Evolutionary conservation across 2,113 vertebrate species (phyloP).

Genomic region (Poecile atricapillus): DNA sequence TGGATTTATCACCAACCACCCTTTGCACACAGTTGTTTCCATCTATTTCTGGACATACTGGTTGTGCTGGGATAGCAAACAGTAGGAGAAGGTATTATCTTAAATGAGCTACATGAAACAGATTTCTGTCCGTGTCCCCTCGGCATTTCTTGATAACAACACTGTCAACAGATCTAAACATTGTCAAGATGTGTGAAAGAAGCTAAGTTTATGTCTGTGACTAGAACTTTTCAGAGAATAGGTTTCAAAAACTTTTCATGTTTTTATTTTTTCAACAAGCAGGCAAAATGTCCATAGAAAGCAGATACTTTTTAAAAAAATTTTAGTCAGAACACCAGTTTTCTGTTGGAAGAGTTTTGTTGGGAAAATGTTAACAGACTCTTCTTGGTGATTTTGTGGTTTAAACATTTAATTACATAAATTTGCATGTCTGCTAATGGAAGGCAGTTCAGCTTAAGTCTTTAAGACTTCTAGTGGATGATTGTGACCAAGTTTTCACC

Average conservation of each 20-base stretch:
- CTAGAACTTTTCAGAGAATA: constrained; percentile 56
- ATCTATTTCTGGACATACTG: constrained; percentile 57
- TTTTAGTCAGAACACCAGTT: background rate
- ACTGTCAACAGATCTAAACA: constrained; percentile 66
- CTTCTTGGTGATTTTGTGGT: background rate
- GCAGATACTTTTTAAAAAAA: background rate
- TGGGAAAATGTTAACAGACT: background rate
- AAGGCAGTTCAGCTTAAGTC: background rate
- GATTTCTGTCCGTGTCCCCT: constrained; percentile 63
- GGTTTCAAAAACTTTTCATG: constrained; percentile 35
- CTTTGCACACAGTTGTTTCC: constrained; percentile 32
- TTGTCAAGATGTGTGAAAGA: constrained; percentile 62
- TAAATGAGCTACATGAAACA: constrained; percentile 63
- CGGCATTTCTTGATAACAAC: constrained; percentile 61
- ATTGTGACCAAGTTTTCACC: background rate
- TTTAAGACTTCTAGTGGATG: background rate
- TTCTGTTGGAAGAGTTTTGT: background rate
- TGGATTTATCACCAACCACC: constrained; percentile 41
- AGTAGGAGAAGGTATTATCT: constrained; percentile 49
- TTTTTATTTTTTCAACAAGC: constrained; percentile 16
- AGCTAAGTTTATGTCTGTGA: constrained; percentile 61
- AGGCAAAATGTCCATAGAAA: background rate
- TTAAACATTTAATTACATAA: background rate
- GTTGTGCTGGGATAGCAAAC: constrained; percentile 39
- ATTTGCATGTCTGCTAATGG: background rate